A percentile compares a stretch with the other conserved stretches of the same genome.
Evolutionary conservation across 2,113 vertebrate genomes (phyloP).

Genomic region (Pteruthius melanotis): DNA sequence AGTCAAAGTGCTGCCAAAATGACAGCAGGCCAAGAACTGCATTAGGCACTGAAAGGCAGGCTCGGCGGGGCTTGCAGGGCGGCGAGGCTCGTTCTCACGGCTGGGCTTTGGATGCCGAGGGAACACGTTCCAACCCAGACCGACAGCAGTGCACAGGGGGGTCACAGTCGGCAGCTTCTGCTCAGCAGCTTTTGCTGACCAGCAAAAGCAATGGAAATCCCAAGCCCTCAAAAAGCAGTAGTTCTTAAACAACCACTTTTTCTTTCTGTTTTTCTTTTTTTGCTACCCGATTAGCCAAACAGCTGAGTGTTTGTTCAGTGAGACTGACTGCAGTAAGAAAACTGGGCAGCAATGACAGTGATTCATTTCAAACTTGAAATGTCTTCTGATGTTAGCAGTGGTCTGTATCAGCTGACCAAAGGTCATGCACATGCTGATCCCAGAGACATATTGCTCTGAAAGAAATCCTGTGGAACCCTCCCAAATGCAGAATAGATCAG

Average conservation of each 20-base stretch:
- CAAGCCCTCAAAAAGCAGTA: background rate
- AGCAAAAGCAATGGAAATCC: background rate
- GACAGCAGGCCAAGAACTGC: background rate
- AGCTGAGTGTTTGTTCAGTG: background rate
- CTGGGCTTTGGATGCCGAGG: accelerated
- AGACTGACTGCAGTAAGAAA: background rate
- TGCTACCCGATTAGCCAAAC: background rate
- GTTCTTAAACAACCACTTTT: background rate
- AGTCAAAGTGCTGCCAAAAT: slow-evolving; percentile 1
- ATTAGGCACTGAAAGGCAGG: background rate
- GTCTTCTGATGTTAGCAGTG: background rate
- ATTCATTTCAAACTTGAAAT: background rate
- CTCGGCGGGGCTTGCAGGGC: background rate
- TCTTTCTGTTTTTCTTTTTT: background rate
- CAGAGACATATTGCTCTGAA: background rate
- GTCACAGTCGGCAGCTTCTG: background rate
- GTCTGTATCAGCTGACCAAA: background rate
- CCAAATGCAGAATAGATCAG: background rate
- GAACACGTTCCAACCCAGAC: background rate
- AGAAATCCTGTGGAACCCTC: background rate
- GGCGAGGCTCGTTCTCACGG: background rate
- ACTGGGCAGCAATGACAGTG: background rate
- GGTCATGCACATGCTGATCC: background rate
- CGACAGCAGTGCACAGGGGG: accelerated
- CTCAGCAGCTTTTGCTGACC: slow-evolving; percentile 34